Evolutionary conservation across 2,888 invertebrate species (phyloP).

Genomic region (Oeneis ivallda): DNA sequence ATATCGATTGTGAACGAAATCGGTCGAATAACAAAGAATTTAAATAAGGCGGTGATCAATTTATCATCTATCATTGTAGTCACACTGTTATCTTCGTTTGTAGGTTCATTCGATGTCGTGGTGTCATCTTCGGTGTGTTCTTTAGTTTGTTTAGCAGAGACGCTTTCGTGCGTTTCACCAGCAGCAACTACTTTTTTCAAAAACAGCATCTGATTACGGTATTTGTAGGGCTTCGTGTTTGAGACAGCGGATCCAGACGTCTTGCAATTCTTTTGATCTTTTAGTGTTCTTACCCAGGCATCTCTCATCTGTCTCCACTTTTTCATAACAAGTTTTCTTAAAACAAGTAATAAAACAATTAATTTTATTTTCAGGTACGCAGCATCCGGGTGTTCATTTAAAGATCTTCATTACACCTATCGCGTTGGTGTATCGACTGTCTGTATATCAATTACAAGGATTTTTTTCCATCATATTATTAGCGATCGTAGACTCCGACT

Average conservation of each 20-base stretch:
- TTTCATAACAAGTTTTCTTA: constrained; percentile 4
- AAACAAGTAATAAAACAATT: background rate
- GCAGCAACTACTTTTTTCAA: constrained; percentile 2
- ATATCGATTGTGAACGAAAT: no score
- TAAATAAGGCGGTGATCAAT: no score
- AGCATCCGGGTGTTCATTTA: background rate
- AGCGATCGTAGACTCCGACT: no score
- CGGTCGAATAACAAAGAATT: no score
- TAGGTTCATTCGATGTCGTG: constrained; percentile 31
- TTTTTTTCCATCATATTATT: no score
- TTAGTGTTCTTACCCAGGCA: background rate
- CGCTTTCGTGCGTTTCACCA: constrained; percentile 40
- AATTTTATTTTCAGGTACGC: background rate
- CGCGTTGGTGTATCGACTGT: no score
- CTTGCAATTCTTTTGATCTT: background rate
- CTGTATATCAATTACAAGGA: no score
- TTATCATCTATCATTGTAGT: no score
- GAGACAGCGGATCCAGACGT: background rate
- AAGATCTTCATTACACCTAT: no score
- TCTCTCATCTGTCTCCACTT: background rate
- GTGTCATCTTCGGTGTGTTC: constrained; percentile 25
- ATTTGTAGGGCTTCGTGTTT: background rate
- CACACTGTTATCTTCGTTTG: constrained; percentile 18
- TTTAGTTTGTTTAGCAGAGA: constrained; percentile 30
- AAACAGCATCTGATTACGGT: background rate